Percentiles rank a stretch among this genome's conserved stretches.
Conservation (phyloP, 2,797 vertebrate species). For the Crax fasciolata region DNA sequence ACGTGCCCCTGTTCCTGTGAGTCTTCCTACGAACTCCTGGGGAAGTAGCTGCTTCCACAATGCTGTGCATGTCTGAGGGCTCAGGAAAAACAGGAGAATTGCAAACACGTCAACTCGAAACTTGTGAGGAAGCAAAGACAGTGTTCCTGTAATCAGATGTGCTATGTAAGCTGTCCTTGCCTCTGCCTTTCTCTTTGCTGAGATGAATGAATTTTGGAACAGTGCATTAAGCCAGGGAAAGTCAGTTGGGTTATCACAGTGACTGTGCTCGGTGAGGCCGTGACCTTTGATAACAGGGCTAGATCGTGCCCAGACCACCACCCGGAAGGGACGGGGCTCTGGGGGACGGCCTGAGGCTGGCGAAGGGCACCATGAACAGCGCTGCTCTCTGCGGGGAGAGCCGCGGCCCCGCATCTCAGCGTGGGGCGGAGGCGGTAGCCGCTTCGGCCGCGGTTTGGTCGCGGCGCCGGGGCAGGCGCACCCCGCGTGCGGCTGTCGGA, state of each 20-base stretch:
- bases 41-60: conserved; percentile 10
- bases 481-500: not conserved
- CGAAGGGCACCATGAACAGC: no score
- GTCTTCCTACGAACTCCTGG: not conserved
- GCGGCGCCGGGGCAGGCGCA: no score
- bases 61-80: not conserved
- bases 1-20: not conserved
- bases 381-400: no score
- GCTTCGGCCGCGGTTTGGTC: no score
- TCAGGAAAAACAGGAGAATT: conserved; percentile 30
- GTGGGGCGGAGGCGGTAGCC: no score
- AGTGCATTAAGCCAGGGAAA: not conserved
- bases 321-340: not conserved
- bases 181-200: not conserved
- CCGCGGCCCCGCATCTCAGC: no score
- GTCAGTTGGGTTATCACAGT: not conserved
- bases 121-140: not conserved
- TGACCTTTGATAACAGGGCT: not conserved
- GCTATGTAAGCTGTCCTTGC: not conserved
- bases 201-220: not conserved
- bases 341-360: rapidly evolving
- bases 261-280: not conserved
- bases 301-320: not conserved
- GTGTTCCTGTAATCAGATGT: not conserved
- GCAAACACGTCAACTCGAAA: conserved; percentile 41